Evolutionary conservation across 2,888 invertebrate genomes (phyloP), one percentile per base, ranked within the genome.

Genomic region (Graphium colonna): DNA sequence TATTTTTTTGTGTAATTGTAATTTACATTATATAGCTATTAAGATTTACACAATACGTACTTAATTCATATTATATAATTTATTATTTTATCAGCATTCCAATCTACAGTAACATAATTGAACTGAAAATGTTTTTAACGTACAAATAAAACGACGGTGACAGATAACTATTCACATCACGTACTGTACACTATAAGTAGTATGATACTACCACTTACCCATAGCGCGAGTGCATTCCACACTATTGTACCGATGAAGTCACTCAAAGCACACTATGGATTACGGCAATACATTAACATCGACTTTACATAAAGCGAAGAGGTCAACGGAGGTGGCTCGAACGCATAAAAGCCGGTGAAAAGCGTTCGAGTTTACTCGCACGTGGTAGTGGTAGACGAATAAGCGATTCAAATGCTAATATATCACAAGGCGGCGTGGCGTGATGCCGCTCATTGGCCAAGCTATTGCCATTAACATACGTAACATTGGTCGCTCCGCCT

Each of bases 331-430:
- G 65, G 69, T 70, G 69, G 72, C 69, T 65, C 70, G 73, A 79
- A 81, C 77, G 79, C 78, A 73, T 78, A 74, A 71, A 77, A 76
- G 72, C 75, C 71, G 64, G 79, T 77, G n/a, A 75, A 79, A 82
- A 76, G 76, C 74, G 58, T 42, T 57, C 62, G 49, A 55, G 62
- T 57, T 56, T 44, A 60, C 65, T 67, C 68, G 63, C 52, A 66
- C 67, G 69, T 64, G 69, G 73, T 66, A 63, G 65, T 64, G 61
- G 61, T 67, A 69, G 77, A 79, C 82, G 83, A 83, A 84, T 83
- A 82, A 84, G 74, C 84, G 82, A 79, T 87, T 85, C 82, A 82
- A 88, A 88, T 86, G 85, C 81, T 87, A 89, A 89, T 89, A 88
- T 88, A 87, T 89, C 87, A 88, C 88, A 70, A 77, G 80, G 81